Evolutionary conservation across 2,888 invertebrate species (phyloP).

Genomic region (Lithophane ornitopus): DNA sequence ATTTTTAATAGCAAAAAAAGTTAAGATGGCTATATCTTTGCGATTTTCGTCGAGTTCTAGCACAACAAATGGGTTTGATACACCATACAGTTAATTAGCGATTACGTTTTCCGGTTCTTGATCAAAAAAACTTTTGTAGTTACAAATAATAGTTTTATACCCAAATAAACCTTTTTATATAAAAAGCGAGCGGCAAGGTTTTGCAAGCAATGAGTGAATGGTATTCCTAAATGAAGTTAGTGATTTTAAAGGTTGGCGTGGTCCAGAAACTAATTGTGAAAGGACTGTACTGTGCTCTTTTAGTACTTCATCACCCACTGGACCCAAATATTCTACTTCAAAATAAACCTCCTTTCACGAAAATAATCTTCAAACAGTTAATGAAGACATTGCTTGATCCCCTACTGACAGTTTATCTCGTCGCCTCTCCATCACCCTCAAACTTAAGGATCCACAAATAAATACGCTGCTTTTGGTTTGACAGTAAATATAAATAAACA

Average conservation of each 20-base stretch:
- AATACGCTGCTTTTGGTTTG: constrained; percentile 44
- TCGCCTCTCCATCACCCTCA: constrained; percentile 43
- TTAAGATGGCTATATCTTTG: constrained; percentile 14
- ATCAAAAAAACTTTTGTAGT: constrained; percentile 21
- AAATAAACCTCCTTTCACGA: neutral
- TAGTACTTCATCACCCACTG: neutral
- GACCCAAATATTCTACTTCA: neutral
- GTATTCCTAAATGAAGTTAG: neutral
- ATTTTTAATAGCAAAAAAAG: constrained; percentile 24
- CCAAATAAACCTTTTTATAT: constrained; percentile 31
- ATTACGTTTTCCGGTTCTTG: constrained; percentile 49
- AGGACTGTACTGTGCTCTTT: neutral
- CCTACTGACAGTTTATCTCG: constrained; percentile 30
- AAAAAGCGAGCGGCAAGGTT: constrained; percentile 14
- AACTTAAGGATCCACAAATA: constrained; percentile 58
- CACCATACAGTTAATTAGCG: constrained; percentile 52
- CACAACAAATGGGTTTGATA: constrained; percentile 64
- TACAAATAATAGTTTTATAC: constrained; percentile 26
- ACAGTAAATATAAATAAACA: constrained; percentile 67
- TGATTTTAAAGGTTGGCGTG: neutral
- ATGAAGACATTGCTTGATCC: constrained; percentile 35
- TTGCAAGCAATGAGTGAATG: constrained; percentile 1
- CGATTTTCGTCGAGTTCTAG: constrained; percentile 34
- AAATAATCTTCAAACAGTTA: constrained; percentile 21
- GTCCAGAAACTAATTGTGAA: neutral